Percentiles rank a stretch among this genome's conserved stretches.
Evolutionary conservation across 1,140 invertebrate genomes (phyloP).

Genomic region (Brachionus paranguensis): DNA sequence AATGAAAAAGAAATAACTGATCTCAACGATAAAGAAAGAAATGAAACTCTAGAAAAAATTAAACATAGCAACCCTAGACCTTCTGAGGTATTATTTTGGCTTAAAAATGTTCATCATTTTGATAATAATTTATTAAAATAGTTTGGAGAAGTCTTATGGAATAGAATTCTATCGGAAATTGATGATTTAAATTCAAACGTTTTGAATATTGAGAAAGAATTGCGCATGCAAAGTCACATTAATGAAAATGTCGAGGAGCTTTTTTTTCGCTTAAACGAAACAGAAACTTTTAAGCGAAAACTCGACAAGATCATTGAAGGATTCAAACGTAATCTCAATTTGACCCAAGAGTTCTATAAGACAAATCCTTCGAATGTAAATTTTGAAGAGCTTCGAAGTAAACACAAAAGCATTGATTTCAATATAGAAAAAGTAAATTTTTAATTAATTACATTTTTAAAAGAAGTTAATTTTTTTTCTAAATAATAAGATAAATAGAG

Average conservation of each 20-base stretch:
- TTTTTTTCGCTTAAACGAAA: neutral
- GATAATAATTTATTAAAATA: neutral
- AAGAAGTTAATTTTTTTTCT: neutral
- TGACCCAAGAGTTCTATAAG: neutral
- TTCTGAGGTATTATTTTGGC: neutral
- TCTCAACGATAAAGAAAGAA: neutral
- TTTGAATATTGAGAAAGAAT: neutral
- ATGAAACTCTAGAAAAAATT: neutral
- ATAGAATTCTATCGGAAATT: neutral
- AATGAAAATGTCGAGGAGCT: neutral
- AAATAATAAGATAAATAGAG: neutral
- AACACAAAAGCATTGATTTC: conserved; percentile 4
- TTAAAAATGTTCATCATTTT: neutral
- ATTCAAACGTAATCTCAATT: neutral
- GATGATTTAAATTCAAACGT: neutral
- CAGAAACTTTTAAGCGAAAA: neutral
- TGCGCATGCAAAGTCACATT: neutral
- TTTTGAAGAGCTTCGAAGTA: neutral
- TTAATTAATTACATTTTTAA: neutral
- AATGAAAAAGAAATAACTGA: neutral
- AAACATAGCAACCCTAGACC: neutral
- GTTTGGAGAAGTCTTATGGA: neutral
- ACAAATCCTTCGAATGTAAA: neutral
- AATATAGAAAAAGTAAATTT: neutral
- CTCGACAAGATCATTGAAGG: neutral